Percentiles rank a stretch among this genome's conserved stretches.
phyloP scores from a whole-genome alignment of 2,797 vertebrate genomes.

The Brachymystax lenok region DNA sequence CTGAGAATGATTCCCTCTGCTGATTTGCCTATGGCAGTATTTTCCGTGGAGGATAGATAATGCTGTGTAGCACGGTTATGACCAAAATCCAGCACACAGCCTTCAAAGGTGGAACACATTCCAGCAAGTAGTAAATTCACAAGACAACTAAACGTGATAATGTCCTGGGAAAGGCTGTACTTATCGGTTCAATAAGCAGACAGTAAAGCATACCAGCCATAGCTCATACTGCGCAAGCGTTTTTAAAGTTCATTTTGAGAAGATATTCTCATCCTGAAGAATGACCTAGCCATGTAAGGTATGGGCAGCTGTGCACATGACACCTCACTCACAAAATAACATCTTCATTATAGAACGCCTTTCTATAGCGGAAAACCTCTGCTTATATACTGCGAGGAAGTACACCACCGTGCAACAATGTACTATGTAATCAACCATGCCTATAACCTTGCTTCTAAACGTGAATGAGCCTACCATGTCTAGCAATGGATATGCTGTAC shows the following conservation, averaged over 20 bases:
- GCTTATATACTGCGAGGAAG: neutral
- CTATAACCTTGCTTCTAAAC: neutral
- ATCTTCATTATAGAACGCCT: neutral
- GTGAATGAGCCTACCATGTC: neutral
- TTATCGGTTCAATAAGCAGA: too few relatives aligned
- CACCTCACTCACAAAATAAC: neutral
- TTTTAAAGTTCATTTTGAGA: too few relatives aligned
- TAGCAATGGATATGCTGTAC: neutral
- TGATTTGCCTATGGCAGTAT: neutral
- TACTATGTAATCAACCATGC: neutral
- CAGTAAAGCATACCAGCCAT: too few relatives aligned
- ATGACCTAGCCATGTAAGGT: neutral
- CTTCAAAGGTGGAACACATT: constrained; percentile 23
- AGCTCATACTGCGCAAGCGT: too few relatives aligned
- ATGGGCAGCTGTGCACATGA: neutral
- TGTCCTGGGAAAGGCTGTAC: too few relatives aligned
- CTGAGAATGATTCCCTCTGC: too few relatives aligned
- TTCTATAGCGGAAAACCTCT: too few relatives aligned
- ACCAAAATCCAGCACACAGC: constrained; percentile 15
- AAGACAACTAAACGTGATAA: too few relatives aligned
- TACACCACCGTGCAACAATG: neutral
- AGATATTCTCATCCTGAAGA: neutral
- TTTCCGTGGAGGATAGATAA: neutral
- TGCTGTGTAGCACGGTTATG: constrained; percentile 11
- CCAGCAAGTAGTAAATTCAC: too few relatives aligned